Conservation (phyloP, 2,113 vertebrate species). For the Apodemus sylvaticus region DNA sequence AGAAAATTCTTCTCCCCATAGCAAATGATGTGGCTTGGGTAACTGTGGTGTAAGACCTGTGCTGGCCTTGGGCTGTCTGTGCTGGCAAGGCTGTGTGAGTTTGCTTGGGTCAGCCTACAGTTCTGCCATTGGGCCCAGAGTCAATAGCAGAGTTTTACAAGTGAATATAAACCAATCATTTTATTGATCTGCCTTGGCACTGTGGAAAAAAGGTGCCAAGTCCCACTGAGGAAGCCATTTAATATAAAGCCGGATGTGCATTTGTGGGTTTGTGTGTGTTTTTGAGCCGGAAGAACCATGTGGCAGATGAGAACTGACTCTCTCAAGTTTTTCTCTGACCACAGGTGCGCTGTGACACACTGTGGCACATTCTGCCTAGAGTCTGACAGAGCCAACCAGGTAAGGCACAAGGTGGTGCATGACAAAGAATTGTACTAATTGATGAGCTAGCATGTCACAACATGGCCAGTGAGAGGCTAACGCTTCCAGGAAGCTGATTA, state of each 20-base stretch:
- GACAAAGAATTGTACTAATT: background rate
- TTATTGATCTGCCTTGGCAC: background rate
- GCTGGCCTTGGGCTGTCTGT: background rate
- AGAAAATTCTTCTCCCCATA: background rate
- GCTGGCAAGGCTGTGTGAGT: background rate
- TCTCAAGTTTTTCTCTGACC: background rate
- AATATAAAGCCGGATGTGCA: background rate
- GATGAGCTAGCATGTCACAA: background rate
- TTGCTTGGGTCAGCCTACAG: background rate
- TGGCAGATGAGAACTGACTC: background rate
- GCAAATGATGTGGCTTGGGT: background rate
- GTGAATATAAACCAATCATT: background rate
- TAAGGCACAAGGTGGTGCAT: background rate
- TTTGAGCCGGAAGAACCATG: background rate
- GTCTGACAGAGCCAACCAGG: background rate
- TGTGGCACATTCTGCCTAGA: background rate
- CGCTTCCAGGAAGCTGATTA: background rate
- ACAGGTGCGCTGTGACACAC: too few species aligned
- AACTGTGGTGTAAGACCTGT: background rate
- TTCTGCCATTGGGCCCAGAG: background rate
- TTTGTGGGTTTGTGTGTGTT: background rate
- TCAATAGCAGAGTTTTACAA: background rate
- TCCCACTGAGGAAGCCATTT: background rate
- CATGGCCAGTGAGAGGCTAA: background rate
- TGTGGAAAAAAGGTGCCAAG: background rate